Base-by-base conservation (phyloP, 2,113 vertebrate genomes). In the Sporophila hypoxantha region DNA sequence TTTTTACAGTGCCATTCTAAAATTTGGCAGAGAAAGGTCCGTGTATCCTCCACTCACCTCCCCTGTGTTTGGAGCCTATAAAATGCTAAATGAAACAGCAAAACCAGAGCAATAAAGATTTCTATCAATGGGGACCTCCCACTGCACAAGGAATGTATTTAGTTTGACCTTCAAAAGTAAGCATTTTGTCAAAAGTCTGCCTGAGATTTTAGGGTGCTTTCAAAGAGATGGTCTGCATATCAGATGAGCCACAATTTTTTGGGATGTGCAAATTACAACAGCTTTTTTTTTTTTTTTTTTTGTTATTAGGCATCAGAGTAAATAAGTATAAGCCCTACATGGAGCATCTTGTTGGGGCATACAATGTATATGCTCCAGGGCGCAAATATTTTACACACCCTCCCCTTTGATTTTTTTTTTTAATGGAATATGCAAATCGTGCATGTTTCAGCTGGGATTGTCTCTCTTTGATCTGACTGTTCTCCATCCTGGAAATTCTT, bases 381-480 rank as follows among this genome's bases (percentile, higher is more conserved):
- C 3, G 1, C 90, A 94, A 93, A 95, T 95, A 95, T 91, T 96
- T 95, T 95, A 92, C 93, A 93, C 90, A 85, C 93, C 90, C 87
- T 95, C 83, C 41, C 23, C 68, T 94, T 95, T 92, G 82, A 88
- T 49, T 82, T 91, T 88, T 91, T 88, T 91, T 92, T 94, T 89
- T 67, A 93, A 95, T 94, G 89, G 91, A 91, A 91, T 92, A 96
- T 91, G 85, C 82, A 94, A 95, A 95, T 91, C 0, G 0, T 88
- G 60, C 89, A 64, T 93, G 90, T 92, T 95, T 93, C 94, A 89
- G 88, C 90, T 93, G 90, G 90, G 90, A 93, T 93, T 86, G 73
- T 85, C 90, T 90, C 49, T 46, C 90, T 96, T 92, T 96, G 89
- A 91, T 93, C 89, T 88, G 87, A 82, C 83, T 92, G 23, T 60